Evolutionary conservation across 53 echinoderm and acorn worm genomes (phyloP).

Genomic region (Echinarachnius parma): DNA sequence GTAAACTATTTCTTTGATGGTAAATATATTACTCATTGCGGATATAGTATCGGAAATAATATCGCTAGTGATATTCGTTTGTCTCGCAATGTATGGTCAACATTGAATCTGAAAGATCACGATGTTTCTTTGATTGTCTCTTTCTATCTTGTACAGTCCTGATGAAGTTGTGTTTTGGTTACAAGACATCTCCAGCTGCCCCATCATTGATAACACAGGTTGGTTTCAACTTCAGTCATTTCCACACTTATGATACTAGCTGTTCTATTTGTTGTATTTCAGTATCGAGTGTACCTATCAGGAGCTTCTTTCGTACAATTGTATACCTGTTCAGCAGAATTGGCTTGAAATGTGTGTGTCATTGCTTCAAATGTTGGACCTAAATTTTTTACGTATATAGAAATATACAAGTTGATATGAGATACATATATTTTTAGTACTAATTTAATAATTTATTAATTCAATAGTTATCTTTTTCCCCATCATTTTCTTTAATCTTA

Average conservation of each 20-base stretch:
- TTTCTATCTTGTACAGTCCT: constrained; percentile 1
- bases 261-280: no score
- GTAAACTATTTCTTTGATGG: no score
- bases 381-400: no score
- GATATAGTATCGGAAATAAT: no score
- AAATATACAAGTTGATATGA: neutral
- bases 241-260: no score
- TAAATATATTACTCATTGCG: no score
- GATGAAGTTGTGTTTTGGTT: constrained; percentile 15
- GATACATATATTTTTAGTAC: neutral
- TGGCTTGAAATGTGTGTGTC: neutral
- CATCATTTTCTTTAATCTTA: neutral
- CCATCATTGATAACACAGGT: constrained; percentile 38
- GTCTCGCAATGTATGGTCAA: no score
- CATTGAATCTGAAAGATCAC: neutral
- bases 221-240: neutral
- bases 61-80: no score
- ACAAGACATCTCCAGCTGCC: constrained; percentile 37
- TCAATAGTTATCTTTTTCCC: no score
- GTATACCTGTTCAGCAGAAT: no score
- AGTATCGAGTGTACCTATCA: neutral
- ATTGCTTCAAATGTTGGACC: no score
- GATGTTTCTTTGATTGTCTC: neutral
- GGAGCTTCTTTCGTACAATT: no score
- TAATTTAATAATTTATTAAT: neutral